Conservation (phyloP, 2,113 vertebrate species). For the Raja brachyura region DNA sequence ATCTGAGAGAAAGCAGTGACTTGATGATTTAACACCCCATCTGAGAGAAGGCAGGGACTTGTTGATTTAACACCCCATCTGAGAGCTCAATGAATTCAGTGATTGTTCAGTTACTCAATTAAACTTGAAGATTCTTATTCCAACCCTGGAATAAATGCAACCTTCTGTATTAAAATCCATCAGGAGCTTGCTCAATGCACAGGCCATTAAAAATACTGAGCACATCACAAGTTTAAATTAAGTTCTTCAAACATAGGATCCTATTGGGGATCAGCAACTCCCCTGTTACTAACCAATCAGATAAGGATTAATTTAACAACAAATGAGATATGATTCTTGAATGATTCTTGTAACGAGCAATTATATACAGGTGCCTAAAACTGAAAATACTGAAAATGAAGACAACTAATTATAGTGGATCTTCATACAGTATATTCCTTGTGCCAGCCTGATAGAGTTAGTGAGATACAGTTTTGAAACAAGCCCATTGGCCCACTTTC, state of each 20-base stretch:
- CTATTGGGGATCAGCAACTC: slow-evolving; percentile 25
- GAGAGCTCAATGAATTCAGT: neutral
- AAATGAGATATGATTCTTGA: neutral
- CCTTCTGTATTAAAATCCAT: neutral
- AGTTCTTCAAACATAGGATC: neutral
- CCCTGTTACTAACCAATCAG: slow-evolving; percentile 2
- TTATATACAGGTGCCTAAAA: neutral
- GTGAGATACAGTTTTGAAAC: no score
- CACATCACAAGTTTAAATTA: slow-evolving; percentile 6
- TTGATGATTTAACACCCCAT: no score
- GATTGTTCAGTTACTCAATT: neutral
- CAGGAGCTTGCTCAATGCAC: neutral
- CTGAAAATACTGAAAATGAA: neutral
- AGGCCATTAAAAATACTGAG: neutral
- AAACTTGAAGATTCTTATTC: neutral
- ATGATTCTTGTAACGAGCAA: slow-evolving; percentile 21
- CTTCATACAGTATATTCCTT: neutral
- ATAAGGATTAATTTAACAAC: slow-evolving; percentile 19
- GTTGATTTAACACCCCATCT: neutral
- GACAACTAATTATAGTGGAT: slow-evolving; percentile 14
- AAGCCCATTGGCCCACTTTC: no score
- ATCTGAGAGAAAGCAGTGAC: neutral
- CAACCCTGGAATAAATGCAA: neutral
- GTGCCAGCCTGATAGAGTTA: no score
- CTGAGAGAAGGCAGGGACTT: neutral